phyloP scores from a whole-genome alignment of 2,797 vertebrate genomes.

The Megalops cyprinoides region DNA sequence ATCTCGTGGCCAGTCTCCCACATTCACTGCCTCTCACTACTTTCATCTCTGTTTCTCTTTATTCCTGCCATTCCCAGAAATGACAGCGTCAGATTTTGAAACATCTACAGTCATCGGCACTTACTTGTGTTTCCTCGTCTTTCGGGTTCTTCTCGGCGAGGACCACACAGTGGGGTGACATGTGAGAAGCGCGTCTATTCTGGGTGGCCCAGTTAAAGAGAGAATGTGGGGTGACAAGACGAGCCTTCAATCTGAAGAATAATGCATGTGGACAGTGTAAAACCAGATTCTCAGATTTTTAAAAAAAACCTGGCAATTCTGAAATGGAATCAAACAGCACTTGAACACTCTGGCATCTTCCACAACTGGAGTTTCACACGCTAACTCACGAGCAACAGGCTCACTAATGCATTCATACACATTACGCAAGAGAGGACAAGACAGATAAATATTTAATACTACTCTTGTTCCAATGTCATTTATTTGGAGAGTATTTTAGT shows the following conservation, averaged over 20 bases:
- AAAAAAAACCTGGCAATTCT: constrained; percentile 73
- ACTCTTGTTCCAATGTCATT: not conserved
- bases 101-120: constrained; percentile 74
- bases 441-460: constrained; percentile 46
- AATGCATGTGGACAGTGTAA: constrained; percentile 82
- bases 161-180: constrained; percentile 85
- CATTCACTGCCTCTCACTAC: constrained; percentile 46
- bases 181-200: constrained; percentile 75
- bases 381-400: constrained; percentile 50
- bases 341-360: constrained; percentile 66
- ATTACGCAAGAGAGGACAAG: constrained; percentile 46
- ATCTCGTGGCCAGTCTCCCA: constrained; percentile 49
- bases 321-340: constrained; percentile 59
- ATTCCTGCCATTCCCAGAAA: constrained; percentile 66
- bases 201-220: constrained; percentile 80
- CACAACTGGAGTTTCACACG: constrained; percentile 60
- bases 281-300: constrained; percentile 77
- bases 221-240: constrained; percentile 78
- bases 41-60: constrained; percentile 30
- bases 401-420: constrained; percentile 66
- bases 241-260: constrained; percentile 76
- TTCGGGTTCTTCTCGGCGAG: constrained; percentile 73
- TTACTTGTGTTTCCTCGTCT: constrained; percentile 63
- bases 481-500: not conserved
- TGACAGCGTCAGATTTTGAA: constrained; percentile 79